Evolutionary conservation across 2,113 vertebrate genomes (phyloP), one percentile per base, ranked within the genome.

Genomic region (Burhinus bistriatus): DNA sequence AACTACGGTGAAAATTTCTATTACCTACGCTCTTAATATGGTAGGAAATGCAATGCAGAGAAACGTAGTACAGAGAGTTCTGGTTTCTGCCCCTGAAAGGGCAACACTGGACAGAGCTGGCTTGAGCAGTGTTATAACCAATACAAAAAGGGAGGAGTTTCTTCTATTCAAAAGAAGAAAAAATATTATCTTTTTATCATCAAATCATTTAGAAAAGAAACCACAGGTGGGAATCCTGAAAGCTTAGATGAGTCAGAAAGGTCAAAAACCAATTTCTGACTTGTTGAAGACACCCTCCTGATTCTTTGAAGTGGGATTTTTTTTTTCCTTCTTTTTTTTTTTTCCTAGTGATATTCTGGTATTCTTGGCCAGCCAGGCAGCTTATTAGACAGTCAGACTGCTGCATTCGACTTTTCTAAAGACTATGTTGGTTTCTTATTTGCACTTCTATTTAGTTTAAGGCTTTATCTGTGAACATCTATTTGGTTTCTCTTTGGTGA

Each of bases 231-330:
- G 89, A 97, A 95, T 90, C 70, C 82, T 95, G 87, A 97, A 97
- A 94, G 94, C 93, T 92, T 95, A 92, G n/a, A 83, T 93, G 65
- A 97, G 83, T 95, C 92, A 95, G 84, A 95, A 96, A 83, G 92
- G 96, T 97, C 93, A 95, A 97, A 98, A 97, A 90, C 82, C 96
- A 96, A 89, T 97, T 97, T 97, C 96, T 96, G 79, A 80, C 94
- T 97, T 93, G 92, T 88, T 93, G 95, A 95, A 97, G 95, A 96
- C 82, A 98, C 73, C 95, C 90, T 97, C 94, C 82, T 93, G 94
- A 72, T 94, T 84, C 93, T 98, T 97, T 97, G 87, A 96, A 96
- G 89, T 87, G 20, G 30, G 54, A 66, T 61, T 71, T 58, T 38
- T 80, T 72, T 61, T 44, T n/a, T 57, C 27, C 5, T 11, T 65